These are phyloP conservation scores for Lerema accius DNA, from an alignment of 1,140 invertebrate genomes.

Conservation along the genomic window DNA sequence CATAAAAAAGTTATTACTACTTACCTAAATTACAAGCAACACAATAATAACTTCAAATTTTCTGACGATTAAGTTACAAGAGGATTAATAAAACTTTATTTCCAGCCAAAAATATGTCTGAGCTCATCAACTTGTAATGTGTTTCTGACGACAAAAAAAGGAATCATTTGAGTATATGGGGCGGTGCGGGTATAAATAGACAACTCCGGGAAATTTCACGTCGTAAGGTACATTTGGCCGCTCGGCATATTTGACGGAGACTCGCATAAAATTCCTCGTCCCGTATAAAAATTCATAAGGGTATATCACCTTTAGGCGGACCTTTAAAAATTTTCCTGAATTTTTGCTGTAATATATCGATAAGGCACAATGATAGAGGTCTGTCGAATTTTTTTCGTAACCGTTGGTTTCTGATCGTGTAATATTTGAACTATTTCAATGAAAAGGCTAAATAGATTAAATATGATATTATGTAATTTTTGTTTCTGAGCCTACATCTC, in stretches of 20 bases:
- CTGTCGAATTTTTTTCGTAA: constrained; percentile 2
- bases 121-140: constrained; percentile 8
- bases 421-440: not conserved
- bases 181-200: constrained; percentile 11
- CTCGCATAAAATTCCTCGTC: constrained; percentile 22
- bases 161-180: constrained; percentile 11
- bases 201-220: constrained; percentile 15
- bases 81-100: not conserved
- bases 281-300: constrained; percentile 29
- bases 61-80: not conserved
- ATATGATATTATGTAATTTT: no score
- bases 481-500: no score
- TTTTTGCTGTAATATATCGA: constrained; percentile 10
- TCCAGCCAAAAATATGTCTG: not conserved
- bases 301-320: constrained; percentile 19
- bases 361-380: not conserved
- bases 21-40: no score
- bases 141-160: constrained; percentile 6
- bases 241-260: constrained; percentile 13
- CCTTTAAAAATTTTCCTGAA: constrained; percentile 20
- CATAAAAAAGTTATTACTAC: no score
- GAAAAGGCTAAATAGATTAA: no score
- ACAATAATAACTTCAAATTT: no score
- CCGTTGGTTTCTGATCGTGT: not conserved
- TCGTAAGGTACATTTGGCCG: constrained; percentile 25